Evolutionary conservation across 2,113 vertebrate species (phyloP), one percentile per base, ranked within the genome.

Genomic region (Pachyramphus minor): DNA sequence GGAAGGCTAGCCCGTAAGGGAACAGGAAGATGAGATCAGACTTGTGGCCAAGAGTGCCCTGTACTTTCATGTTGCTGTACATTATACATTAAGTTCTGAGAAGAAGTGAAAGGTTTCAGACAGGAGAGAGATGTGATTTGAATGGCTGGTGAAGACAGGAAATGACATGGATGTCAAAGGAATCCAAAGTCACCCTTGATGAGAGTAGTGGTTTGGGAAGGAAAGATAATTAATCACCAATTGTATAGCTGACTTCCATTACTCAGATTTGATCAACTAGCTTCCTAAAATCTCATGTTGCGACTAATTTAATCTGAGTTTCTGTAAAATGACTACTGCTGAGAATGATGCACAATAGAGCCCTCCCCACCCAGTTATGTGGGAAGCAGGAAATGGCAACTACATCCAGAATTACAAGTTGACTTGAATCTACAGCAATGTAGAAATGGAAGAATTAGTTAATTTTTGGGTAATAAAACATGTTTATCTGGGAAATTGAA

Each of bases 331-430:
- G 39, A 31, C 47, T 49, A 1, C 66, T 49, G 56, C 58, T 80
- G 78, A 66, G 63, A 78, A 69, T 53, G 55, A 52, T 2, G 5
- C 62, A 66, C 41, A 79, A 16, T 22, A 76, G 60, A 89, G 27
- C 23, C 28, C 44, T 94, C 77, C 71, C 63, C 30, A 44, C 50
- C 18, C 53, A n/a, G 24, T 62, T 83, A 60, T 18, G 49, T 93
- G 59, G 75, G 78, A 79, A 79, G n/a, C 81, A 83, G 84, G 87
- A 96, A 91, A 93, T 42, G 21, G 63, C 72, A 77, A 35, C 78
- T 77, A 13, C 50, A 35, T 73, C 74, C 41, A 16, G 58, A 63
- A 87, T 56, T 72, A 44, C 35, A 83, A 35, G 18, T 76, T 78
- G 64, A 8, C 37, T 49, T 85, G 42, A 66, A 76, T 72, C 53